Conservation (phyloP, 2,797 vertebrate species). For the Nasua narica region DNA sequence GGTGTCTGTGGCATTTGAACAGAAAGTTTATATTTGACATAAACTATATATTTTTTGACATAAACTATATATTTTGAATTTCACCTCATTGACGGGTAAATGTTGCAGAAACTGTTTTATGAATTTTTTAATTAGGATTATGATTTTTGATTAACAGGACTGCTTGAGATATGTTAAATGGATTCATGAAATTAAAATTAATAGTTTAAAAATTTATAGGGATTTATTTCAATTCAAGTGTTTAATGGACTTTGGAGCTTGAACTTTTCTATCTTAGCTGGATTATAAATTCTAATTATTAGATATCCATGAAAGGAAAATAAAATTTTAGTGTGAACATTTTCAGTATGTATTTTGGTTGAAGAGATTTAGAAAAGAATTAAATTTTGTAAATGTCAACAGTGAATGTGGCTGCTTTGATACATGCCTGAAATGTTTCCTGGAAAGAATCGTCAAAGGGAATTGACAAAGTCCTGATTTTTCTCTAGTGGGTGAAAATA, state of each 20-base stretch:
- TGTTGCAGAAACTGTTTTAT: neutral
- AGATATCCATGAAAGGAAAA: constrained; percentile 31
- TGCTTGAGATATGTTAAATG: constrained; percentile 11
- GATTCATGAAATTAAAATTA: neutral
- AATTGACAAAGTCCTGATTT: constrained; percentile 84
- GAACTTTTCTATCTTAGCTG: neutral
- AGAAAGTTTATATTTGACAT: neutral
- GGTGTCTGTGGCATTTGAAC: neutral
- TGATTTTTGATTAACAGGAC: constrained; percentile 10
- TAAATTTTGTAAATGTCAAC: constrained; percentile 81
- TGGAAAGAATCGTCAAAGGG: constrained; percentile 81
- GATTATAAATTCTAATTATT: constrained; percentile 40
- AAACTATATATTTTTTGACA: neutral
- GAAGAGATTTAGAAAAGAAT: constrained; percentile 72
- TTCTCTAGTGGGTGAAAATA: constrained; percentile 82
- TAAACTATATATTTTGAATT: neutral
- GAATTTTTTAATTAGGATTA: neutral
- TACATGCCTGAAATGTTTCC: constrained; percentile 82
- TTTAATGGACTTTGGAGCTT: constrained; percentile 16
- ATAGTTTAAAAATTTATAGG: neutral
- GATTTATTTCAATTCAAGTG: constrained; percentile 32
- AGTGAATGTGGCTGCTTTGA: constrained; percentile 79
- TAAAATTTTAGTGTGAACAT: constrained; percentile 42
- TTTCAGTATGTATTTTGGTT: neutral
- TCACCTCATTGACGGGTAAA: neutral